Evolutionary conservation across 1,140 invertebrate genomes (phyloP).

Genomic region (Apis laboriosa): DNA sequence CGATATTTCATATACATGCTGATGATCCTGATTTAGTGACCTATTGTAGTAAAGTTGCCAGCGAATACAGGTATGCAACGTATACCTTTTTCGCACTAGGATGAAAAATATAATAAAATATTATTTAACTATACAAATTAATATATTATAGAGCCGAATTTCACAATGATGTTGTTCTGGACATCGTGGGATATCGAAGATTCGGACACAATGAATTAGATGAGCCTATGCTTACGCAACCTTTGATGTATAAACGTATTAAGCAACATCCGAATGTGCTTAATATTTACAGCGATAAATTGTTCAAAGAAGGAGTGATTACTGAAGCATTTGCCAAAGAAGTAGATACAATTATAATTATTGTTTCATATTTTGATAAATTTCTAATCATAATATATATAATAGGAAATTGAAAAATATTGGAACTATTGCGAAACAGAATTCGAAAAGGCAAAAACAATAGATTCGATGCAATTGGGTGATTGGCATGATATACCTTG

Average conservation of each 20-base stretch:
- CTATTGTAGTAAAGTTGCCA: constrained; percentile 91
- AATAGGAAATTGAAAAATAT: constrained; percentile 74
- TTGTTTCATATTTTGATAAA: not conserved
- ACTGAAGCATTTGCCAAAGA: constrained; percentile 86
- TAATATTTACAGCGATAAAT: constrained; percentile 87
- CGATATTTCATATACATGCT: constrained; percentile 96
- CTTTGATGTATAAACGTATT: constrained; percentile 96
- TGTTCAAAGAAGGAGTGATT: constrained; percentile 88
- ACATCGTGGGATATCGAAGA: constrained; percentile 92
- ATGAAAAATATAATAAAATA: no score
- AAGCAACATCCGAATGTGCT: constrained; percentile 84
- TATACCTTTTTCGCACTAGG: no score
- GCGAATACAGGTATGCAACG: constrained; percentile 84
- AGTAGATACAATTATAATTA: constrained; percentile 69
- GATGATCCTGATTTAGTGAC: constrained; percentile 96
- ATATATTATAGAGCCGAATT: constrained; percentile 84
- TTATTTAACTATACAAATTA: not conserved
- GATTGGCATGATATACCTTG: constrained; percentile 95
- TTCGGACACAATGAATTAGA: constrained; percentile 97
- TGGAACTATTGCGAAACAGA: constrained; percentile 85
- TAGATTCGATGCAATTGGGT: constrained; percentile 85
- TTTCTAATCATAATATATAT: not conserved
- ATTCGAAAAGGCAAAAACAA: constrained; percentile 86
- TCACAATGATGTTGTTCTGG: constrained; percentile 94
- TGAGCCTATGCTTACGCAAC: constrained; percentile 97